phyloP scores from a whole-genome alignment of 2,888 invertebrate species.

The Dione juno region DNA sequence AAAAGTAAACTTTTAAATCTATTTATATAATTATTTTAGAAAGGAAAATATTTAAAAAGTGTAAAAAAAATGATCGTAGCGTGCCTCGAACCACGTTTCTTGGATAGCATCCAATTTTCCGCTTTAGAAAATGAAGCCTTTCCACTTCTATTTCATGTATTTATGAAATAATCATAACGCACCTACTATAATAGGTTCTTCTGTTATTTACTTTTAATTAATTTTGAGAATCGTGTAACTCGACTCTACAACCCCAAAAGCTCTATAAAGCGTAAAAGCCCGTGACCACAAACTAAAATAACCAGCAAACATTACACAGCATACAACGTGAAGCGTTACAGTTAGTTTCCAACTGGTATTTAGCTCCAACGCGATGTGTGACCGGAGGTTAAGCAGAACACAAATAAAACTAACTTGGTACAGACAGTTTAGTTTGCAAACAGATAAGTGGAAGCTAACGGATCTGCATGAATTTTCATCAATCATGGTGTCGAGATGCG shows the following conservation, averaged over 20 bases:
- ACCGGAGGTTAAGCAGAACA: slow-evolving; percentile 2
- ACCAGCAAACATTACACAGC: background rate
- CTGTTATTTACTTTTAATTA: too few species aligned
- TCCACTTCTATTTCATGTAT: too few species aligned
- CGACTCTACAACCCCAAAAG: too few species aligned
- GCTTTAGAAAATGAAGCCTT: too few species aligned
- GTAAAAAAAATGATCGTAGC: too few species aligned
- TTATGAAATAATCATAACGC: too few species aligned
- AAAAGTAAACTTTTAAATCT: background rate
- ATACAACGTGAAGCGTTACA: background rate
- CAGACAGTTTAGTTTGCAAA: slow-evolving; percentile 2
- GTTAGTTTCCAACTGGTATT: background rate
- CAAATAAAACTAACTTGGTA: slow-evolving; percentile 17
- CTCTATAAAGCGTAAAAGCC: too few species aligned
- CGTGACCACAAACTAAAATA: background rate
- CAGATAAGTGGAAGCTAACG: slow-evolving; percentile 19
- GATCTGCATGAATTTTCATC: background rate
- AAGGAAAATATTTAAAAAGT: too few species aligned
- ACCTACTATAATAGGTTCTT: too few species aligned
- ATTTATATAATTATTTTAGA: background rate
- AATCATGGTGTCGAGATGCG: background rate
- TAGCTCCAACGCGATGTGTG: background rate
- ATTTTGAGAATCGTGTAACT: too few species aligned
- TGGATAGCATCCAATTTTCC: too few species aligned
- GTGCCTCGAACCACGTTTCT: too few species aligned